phyloP scores from a whole-genome alignment of 2,888 invertebrate genomes.

The Eucriotettix oculatus region DNA sequence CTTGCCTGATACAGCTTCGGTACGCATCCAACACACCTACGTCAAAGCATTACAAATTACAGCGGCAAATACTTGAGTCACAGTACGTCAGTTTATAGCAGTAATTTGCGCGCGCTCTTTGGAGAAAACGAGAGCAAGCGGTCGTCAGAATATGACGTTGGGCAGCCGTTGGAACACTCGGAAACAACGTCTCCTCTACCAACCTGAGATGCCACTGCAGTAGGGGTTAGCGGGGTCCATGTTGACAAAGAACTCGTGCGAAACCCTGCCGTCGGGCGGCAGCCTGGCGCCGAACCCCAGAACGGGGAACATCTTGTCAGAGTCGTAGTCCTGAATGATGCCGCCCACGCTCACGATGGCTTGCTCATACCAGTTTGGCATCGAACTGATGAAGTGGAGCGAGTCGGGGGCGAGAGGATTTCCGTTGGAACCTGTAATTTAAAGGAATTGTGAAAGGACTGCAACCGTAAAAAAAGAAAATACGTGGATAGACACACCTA shows the following conservation, averaged over 20 bases:
- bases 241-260: conserved; percentile 29
- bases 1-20: conserved; percentile 27
- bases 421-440: conserved; percentile 26
- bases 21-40: conserved; percentile 33
- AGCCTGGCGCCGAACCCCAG: conserved; percentile 27
- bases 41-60: background rate
- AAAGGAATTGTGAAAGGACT: conserved; percentile 15
- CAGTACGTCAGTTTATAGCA: background rate
- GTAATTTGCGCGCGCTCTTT: background rate
- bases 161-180: too few relatives aligned
- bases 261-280: conserved; percentile 22
- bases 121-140: too few relatives aligned
- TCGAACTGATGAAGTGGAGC: conserved; percentile 25
- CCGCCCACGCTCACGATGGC: conserved; percentile 25
- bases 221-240: conserved; percentile 32
- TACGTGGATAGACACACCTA: background rate
- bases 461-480: conserved; percentile 21
- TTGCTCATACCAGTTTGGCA: conserved; percentile 19
- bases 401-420: conserved; percentile 22
- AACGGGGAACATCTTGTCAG: conserved; percentile 30
- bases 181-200: background rate
- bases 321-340: conserved; percentile 30
- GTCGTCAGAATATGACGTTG: too few relatives aligned
- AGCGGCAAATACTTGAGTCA: background rate
- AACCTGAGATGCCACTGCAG: conserved; percentile 25